These are phyloP conservation scores for Scartelaos histophorus DNA, from an alignment of 2,113 vertebrate genomes.

Conservation along the genomic window DNA sequence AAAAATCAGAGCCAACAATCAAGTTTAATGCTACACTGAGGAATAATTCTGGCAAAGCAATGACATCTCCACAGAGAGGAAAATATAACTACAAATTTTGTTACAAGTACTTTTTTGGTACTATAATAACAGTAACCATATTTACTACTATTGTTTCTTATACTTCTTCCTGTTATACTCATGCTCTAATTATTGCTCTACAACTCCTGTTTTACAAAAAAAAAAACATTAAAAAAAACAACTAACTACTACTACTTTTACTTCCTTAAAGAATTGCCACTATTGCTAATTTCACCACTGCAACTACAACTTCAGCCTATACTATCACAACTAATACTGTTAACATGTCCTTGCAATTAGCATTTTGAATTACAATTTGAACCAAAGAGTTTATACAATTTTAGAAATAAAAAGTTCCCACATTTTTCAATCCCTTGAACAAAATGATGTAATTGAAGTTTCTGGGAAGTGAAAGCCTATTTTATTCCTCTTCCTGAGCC, in stretches of 20 bases:
- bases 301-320: background rate
- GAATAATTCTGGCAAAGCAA: too few relatives aligned
- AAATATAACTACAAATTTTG: too few relatives aligned
- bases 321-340: background rate
- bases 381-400: background rate
- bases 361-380: background rate
- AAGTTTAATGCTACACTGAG: background rate
- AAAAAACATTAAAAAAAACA: background rate
- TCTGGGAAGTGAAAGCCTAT: background rate
- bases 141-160: background rate
- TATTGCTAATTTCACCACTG: background rate
- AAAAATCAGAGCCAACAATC: too few relatives aligned
- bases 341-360: background rate
- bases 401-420: background rate
- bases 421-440: background rate
- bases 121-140: too few relatives aligned
- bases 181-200: background rate
- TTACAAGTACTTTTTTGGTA: too few relatives aligned
- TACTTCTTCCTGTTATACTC: background rate
- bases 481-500: conserved; percentile 5
- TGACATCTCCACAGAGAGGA: background rate
- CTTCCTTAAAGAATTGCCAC: background rate
- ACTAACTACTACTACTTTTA: background rate
- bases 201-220: background rate
- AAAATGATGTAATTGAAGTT: background rate